Conservation (phyloP, 2,113 vertebrate genomes). For the Ophthalmolycus amberensis region DNA sequence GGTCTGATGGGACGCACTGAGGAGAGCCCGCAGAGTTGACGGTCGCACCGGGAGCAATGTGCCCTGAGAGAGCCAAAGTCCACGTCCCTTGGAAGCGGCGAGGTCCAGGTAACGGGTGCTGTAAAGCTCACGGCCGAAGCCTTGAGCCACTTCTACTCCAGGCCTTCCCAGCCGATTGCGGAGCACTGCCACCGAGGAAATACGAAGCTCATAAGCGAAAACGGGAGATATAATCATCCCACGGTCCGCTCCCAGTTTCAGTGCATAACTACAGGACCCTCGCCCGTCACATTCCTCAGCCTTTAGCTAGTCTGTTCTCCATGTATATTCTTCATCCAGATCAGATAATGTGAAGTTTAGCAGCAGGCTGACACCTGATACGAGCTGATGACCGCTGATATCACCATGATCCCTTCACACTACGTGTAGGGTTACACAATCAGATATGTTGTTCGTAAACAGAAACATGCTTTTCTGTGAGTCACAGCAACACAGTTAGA, state of each 20-base stretch:
- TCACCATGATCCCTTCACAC: constrained; percentile 22
- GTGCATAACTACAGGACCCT: background rate
- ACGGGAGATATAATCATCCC: background rate
- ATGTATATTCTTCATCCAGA: constrained; percentile 23
- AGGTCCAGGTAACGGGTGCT: background rate
- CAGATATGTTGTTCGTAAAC: constrained; percentile 29
- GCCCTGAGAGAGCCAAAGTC: background rate
- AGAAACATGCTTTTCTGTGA: constrained; percentile 44
- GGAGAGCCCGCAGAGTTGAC: too few relatives aligned
- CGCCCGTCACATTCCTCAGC: constrained; percentile 38
- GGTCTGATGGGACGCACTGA: background rate
- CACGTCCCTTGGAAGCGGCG: too few relatives aligned
- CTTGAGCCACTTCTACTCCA: background rate
- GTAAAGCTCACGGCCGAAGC: background rate
- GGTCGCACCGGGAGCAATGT: background rate
- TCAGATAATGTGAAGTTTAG: constrained; percentile 54
- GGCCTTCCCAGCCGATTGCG: background rate
- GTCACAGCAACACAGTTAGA: constrained; percentile 24
- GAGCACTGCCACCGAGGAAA: background rate
- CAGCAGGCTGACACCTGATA: constrained; percentile 31
- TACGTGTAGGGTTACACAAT: constrained; percentile 7
- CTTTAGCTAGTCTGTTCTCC: constrained; percentile 38
- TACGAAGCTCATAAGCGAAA: background rate
- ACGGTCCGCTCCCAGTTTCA: background rate
- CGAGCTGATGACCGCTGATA: constrained; percentile 29